Evolutionary conservation across 2,888 invertebrate genomes (phyloP).

Genomic region (Loripinus fragilis): DNA sequence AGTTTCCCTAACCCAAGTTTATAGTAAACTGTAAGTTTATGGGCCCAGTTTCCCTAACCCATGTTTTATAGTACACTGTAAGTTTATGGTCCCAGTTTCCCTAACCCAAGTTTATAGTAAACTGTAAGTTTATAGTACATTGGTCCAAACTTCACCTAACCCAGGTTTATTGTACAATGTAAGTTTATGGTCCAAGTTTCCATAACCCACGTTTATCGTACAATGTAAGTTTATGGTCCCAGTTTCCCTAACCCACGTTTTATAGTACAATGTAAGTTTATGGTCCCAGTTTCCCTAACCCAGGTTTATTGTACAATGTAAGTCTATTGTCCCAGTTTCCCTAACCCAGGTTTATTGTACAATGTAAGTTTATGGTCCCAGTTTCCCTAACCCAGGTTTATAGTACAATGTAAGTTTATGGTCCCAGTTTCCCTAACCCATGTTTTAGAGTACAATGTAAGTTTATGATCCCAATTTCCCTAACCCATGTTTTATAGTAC

Average conservation of each 20-base stretch:
- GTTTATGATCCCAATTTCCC: conserved; percentile 1
- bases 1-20: background rate
- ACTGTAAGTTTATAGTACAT: conserved; percentile 4
- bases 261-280: conserved; percentile 2
- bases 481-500: background rate
- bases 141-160: background rate
- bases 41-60: background rate
- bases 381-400: conserved; percentile 4
- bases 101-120: background rate
- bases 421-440: conserved; percentile 4
- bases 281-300: background rate
- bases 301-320: background rate
- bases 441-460: background rate
- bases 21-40: background rate
- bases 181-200: background rate
- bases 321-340: background rate
- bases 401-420: conserved; percentile 6
- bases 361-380: conserved; percentile 7
- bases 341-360: background rate
- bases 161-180: background rate
- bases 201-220: background rate
- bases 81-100: background rate
- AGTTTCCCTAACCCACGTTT: conserved; percentile 1
- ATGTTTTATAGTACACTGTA: background rate
- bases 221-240: conserved; percentile 7